Conservation (phyloP, 2,797 vertebrate species). For the Tragopan temminckii region DNA sequence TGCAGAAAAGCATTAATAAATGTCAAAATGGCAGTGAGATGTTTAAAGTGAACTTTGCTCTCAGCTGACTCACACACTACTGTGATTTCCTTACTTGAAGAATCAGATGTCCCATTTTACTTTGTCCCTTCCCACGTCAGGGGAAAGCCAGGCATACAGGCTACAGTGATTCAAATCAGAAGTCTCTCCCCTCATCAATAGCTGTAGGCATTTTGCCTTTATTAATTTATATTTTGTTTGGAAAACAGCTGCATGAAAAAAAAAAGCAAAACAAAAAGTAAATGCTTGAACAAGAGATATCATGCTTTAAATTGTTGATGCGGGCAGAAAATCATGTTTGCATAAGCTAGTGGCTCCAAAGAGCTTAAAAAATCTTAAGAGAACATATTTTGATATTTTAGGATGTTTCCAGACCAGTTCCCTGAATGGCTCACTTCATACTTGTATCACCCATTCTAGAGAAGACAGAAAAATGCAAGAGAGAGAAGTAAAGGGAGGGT, state of each 20-base stretch:
- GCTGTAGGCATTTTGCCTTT: not conserved
- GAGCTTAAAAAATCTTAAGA: not conserved
- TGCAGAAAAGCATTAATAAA: not conserved
- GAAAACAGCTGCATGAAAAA: not conserved
- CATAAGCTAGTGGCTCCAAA: not conserved
- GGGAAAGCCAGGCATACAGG: not conserved
- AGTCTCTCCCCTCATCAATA: not conserved
- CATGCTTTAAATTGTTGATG: not conserved
- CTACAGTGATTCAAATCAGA: not conserved
- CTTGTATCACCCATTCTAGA: not conserved
- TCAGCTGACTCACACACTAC: not conserved
- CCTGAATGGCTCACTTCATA: not conserved
- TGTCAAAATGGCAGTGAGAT: not conserved
- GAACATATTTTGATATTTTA: not conserved
- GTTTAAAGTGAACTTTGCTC: not conserved
- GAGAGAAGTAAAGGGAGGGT: rapidly evolving
- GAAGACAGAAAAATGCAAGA: not conserved
- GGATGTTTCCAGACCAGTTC: not conserved
- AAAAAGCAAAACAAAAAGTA: not conserved
- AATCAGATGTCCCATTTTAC: not conserved
- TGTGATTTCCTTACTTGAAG: not conserved
- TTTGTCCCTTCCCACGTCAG: not conserved
- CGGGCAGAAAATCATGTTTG: not conserved
- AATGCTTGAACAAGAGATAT: not conserved
- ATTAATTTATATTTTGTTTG: not conserved